Conservation (phyloP, 2,888 invertebrate genomes). For the Lycaena phlaeas region DNA sequence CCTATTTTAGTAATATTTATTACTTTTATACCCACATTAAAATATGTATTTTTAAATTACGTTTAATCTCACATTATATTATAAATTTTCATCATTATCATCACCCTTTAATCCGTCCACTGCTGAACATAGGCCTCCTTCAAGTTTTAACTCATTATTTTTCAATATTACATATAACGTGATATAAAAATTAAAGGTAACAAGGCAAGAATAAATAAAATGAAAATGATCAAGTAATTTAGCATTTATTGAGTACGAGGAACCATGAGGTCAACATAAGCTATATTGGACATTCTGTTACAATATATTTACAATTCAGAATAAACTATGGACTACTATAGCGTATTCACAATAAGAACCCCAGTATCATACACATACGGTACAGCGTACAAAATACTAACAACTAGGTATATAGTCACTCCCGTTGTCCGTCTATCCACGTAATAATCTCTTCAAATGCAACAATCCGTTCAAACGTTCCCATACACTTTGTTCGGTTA, state of each 20-base stretch:
- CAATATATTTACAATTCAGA: slow-evolving; percentile 70
- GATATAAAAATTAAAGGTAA: too few relatives aligned
- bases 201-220: slow-evolving; percentile 15
- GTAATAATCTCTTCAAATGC: slow-evolving; percentile 18
- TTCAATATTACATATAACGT: too few relatives aligned
- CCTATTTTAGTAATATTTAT: too few relatives aligned
- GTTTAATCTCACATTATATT: too few relatives aligned
- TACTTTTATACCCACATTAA: too few relatives aligned
- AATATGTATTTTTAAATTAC: too few relatives aligned
- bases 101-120: too few relatives aligned
- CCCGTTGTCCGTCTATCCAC: slow-evolving; percentile 24
- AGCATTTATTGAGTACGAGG: slow-evolving; percentile 74
- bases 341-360: slow-evolving; percentile 69
- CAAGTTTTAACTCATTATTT: too few relatives aligned
- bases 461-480: slow-evolving; percentile 22
- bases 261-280: slow-evolving; percentile 73
- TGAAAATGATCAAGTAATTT: slow-evolving; percentile 54
- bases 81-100: too few relatives aligned
- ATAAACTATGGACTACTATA: slow-evolving; percentile 63
- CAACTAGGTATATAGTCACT: slow-evolving; percentile 36
- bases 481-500: slow-evolving; percentile 58
- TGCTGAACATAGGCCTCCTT: too few relatives aligned
- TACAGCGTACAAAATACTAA: slow-evolving; percentile 66
- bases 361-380: slow-evolving; percentile 59
- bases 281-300: slow-evolving; percentile 71